phyloP scores from a whole-genome alignment of 2,113 vertebrate species.

The Brachypteracias leptosomus region DNA sequence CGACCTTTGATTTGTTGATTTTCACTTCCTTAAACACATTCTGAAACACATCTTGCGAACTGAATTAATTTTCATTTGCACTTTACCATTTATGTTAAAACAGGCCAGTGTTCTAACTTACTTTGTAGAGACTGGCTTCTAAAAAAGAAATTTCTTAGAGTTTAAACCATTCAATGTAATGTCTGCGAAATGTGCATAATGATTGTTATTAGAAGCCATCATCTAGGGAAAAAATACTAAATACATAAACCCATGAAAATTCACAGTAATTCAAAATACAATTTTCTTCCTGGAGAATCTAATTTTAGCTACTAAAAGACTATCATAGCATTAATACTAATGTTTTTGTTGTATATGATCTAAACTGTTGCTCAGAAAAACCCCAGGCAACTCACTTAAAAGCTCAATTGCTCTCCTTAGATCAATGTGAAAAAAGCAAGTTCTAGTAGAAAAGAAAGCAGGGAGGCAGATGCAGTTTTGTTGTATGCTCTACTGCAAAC shows the following conservation, averaged over 20 bases:
- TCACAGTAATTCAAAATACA: constrained; percentile 16
- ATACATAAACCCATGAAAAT: constrained; percentile 12
- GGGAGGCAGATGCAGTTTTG: not conserved
- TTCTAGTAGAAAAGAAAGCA: not conserved
- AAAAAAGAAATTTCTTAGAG: not conserved
- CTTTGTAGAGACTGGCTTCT: not conserved
- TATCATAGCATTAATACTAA: not conserved
- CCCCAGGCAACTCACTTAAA: not conserved
- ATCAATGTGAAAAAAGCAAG: not conserved
- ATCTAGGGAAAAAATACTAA: constrained; percentile 33
- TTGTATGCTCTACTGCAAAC: not conserved
- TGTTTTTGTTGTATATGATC: not conserved
- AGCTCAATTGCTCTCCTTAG: not conserved
- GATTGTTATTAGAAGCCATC: constrained; percentile 19
- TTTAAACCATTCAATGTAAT: constrained; percentile 18
- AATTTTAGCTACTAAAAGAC: not conserved
- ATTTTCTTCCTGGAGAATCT: not conserved
- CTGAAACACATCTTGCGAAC: constrained; percentile 11
- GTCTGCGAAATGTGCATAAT: constrained; percentile 39
- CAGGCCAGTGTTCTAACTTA: not conserved
- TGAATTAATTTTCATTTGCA: constrained; percentile 40
- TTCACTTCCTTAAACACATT: not conserved
- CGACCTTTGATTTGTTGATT: constrained; percentile 42
- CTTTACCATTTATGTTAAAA: not conserved
- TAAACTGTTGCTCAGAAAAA: not conserved